A percentile compares a stretch with the other conserved stretches of the same genome.
phyloP scores from a whole-genome alignment of 2,888 invertebrate species.

The Cheilosia vulpina region DNA sequence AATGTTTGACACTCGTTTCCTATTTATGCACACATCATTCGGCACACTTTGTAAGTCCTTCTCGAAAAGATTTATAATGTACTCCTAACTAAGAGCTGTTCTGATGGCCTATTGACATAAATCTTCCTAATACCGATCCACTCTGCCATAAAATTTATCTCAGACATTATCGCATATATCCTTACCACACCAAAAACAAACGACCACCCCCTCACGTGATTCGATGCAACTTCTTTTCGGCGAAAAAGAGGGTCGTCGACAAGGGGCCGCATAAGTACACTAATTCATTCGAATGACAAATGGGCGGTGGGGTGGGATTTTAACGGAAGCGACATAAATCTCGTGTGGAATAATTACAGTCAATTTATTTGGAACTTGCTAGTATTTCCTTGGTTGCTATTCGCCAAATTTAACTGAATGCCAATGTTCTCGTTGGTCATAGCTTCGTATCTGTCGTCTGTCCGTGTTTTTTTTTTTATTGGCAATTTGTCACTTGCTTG shows the following conservation, averaged over 20 bases:
- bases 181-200: slow-evolving; percentile 5
- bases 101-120: background rate
- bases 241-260: background rate
- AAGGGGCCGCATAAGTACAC: background rate
- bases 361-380: slow-evolving; percentile 32
- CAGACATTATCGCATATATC: background rate
- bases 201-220: slow-evolving; percentile 7
- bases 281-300: slow-evolving; percentile 30
- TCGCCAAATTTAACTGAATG: slow-evolving; percentile 35
- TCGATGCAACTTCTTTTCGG: slow-evolving; percentile 8
- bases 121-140: background rate
- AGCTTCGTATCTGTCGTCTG: background rate
- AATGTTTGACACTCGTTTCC: too few relatives aligned
- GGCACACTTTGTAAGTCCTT: background rate
- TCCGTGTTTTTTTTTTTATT: slow-evolving; percentile 24
- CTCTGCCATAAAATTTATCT: background rate
- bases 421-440: slow-evolving; percentile 36
- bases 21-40: background rate
- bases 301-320: slow-evolving; percentile 9
- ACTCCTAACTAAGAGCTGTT: background rate
- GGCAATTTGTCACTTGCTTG: slow-evolving; percentile 67
- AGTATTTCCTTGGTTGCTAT: slow-evolving; percentile 22
- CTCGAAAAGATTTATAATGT: background rate
- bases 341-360: slow-evolving; percentile 59
- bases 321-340: slow-evolving; percentile 61